Percentiles rank a stretch among this genome's conserved stretches.
phyloP scores from a whole-genome alignment of 1,140 invertebrate genomes.

The Macrobrachium nipponense region DNA sequence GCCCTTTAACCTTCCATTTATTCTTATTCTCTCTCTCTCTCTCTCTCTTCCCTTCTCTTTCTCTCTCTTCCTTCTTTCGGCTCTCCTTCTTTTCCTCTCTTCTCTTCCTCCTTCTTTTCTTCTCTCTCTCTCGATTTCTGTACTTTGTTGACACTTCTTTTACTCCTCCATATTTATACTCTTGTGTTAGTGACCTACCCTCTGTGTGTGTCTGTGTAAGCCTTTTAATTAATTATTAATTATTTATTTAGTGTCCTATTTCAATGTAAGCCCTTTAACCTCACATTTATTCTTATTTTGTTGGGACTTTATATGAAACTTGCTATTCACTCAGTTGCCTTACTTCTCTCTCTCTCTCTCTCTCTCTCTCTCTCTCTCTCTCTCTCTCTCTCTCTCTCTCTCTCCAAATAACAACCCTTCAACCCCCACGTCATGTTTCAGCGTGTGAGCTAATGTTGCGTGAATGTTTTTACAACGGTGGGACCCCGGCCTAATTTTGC shows the following conservation, averaged over 20 bases:
- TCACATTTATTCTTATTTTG: not conserved
- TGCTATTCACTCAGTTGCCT: not conserved
- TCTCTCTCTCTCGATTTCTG: too few relatives aligned
- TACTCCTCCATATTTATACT: not conserved
- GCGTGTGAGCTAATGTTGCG: conserved; percentile 12
- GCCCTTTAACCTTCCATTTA: too few relatives aligned
- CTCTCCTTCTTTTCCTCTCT: too few relatives aligned
- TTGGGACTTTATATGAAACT: not conserved
- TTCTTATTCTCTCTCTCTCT: too few relatives aligned
- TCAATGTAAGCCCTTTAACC: too few relatives aligned
- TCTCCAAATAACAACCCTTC: not conserved
- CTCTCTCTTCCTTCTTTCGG: too few relatives aligned
- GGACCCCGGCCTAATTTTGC: conserved; percentile 2
- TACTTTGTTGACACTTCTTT: too few relatives aligned
- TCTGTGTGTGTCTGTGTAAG: too few relatives aligned
- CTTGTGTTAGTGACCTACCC: not conserved
- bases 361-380: not conserved
- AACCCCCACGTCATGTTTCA: not conserved
- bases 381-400: not conserved
- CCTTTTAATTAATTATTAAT: too few relatives aligned
- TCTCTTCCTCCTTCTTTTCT: too few relatives aligned
- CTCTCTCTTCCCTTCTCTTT: not conserved
- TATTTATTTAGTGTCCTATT: too few relatives aligned
- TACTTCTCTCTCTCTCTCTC: not conserved
- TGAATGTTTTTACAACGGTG: conserved; percentile 41